Evolutionary conservation across 2,113 vertebrate species (phyloP).

Genomic region (Pteruthius melanotis): DNA sequence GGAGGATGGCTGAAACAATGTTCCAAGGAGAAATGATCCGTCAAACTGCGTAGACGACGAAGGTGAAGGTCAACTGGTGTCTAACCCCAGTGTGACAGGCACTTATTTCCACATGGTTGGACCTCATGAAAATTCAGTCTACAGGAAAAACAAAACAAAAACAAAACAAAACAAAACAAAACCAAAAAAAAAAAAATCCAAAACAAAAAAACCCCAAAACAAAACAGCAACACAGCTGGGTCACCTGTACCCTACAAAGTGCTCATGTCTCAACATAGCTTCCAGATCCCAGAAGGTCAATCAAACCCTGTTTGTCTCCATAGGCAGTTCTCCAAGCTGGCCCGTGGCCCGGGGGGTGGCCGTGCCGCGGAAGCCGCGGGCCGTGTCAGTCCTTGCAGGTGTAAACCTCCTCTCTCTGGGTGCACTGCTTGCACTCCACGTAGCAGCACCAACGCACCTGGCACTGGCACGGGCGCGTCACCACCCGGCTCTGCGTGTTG

Average conservation of each 20-base stretch:
- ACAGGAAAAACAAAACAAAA: conserved; percentile 11
- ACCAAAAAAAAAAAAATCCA: too few species aligned
- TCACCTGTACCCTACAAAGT: conserved; percentile 68
- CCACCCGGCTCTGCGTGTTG: conserved; percentile 95
- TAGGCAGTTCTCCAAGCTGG: background rate
- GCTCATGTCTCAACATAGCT: conserved; percentile 62
- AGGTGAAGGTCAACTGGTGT: conserved; percentile 23
- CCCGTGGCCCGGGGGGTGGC: background rate
- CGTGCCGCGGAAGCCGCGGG: background rate
- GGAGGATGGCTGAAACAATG: background rate
- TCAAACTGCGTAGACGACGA: background rate
- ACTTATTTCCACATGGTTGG: conserved; percentile 59
- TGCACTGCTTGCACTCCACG: conserved; percentile 97
- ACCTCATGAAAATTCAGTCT: conserved; percentile 56
- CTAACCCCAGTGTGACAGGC: conserved; percentile 47
- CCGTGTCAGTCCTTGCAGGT: conserved; percentile 88
- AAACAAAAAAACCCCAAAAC: background rate
- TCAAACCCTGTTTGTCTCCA: conserved; percentile 69
- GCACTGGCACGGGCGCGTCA: conserved; percentile 95
- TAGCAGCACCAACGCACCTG: conserved; percentile 99
- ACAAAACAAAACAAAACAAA: background rate
- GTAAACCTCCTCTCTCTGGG: conserved; percentile 96
- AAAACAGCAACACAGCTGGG: conserved; percentile 62
- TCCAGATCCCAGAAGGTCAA: conserved; percentile 46
- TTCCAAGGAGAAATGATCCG: background rate